Percentiles rank a stretch among this genome's conserved stretches.
Evolutionary conservation across 30 jellyfish, hydroid and myxozoan genomes (phyloP).

Genomic region (Rhopilema esculentum): DNA sequence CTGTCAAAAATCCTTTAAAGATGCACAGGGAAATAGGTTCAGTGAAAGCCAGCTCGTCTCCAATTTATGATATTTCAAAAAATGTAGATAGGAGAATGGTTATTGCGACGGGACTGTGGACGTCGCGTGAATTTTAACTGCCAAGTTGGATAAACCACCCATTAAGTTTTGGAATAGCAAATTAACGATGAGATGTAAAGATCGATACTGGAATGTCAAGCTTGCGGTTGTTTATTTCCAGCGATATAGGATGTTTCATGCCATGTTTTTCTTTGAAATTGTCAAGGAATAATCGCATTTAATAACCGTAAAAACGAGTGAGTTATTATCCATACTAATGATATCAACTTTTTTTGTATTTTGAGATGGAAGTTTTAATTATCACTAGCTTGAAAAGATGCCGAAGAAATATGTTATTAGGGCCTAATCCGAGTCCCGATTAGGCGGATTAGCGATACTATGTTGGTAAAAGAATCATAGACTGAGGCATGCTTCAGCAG

Average conservation of each 20-base stretch:
- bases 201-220: neutral
- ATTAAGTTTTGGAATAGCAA: neutral
- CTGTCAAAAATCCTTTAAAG: no score
- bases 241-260: neutral
- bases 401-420: constrained; percentile 29
- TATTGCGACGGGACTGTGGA: no score
- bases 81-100: no score
- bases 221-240: neutral
- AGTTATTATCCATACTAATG: constrained; percentile 38
- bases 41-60: no score
- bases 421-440: constrained; percentile 30
- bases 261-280: neutral
- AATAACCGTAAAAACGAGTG: constrained; percentile 5
- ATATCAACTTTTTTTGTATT: constrained; percentile 36
- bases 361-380: constrained; percentile 29
- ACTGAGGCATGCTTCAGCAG: neutral
- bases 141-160: neutral
- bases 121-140: no score
- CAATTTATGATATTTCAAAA: no score
- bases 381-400: constrained; percentile 32
- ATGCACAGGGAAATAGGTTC: no score
- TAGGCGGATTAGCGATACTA: constrained; percentile 10
- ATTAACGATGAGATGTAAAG: neutral
- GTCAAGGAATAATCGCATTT: neutral
- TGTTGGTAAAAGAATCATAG: neutral